Base-by-base conservation (phyloP, 2,888 invertebrate species). In the Acrobasis repandana region DNA sequence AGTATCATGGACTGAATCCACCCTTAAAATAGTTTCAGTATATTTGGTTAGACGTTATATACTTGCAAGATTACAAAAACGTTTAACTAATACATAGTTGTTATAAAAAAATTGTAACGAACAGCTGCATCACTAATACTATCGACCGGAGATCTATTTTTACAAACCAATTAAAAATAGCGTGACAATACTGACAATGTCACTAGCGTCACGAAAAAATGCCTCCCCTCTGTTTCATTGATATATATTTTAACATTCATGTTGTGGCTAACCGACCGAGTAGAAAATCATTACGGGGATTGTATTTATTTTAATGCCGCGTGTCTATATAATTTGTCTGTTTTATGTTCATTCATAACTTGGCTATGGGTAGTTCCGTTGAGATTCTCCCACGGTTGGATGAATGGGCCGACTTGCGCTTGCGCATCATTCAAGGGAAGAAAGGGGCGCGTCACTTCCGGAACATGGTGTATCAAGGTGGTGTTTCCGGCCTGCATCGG, bases 391-490 rank as follows among this genome's bases (percentile, higher is more conserved):
- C 91, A 90, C 90, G 90, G 75, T 82, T 74, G 73, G 66, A 78
- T 85, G 84, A 86, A 85, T 86, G 84, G 75, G 69, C 61, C 61
- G 49, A 58, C 48, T 60, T 78, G 79, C 77, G 75, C 72, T 66
- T 69, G 69, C 75, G 74, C 77, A 78, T 66, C 74, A 74, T 72
- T 72, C 71, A 70, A 75, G 74, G 72, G 76, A 82, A 84, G 88
- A 90, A 90, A 88, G 88, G 89, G 89, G 85, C 86, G 77, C 82
- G 83, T 83, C 82, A 86, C 85, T 90, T 90, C 92, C 90, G 86
- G 80, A 70, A 80, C 75, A 68, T 66, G 70, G 76, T 79, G 79
- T 85, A 83, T 85, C n/a, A 86, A 87, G 86, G 85, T 82, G 81
- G 74, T 83, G 85, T 86, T 90, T 88, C 89, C 88, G 86, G 73